These are phyloP conservation scores for Oenanthe oenanthe DNA, from an alignment of 2,113 vertebrate genomes.

Conservation along the genomic window DNA sequence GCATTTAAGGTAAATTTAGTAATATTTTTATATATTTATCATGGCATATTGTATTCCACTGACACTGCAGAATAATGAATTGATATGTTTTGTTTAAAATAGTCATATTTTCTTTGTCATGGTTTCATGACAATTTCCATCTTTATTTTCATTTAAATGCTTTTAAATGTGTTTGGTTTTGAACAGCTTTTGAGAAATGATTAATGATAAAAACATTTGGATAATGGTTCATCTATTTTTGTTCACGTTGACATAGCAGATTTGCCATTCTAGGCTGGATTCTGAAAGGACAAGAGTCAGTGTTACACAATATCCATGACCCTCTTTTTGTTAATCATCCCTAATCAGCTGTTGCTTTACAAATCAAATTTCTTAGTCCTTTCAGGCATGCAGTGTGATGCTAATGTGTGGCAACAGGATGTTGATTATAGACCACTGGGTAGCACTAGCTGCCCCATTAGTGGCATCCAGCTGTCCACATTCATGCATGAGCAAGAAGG, in stretches of 20 bases:
- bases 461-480: conserved; percentile 41
- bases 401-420: conserved; percentile 26
- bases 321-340: conserved; percentile 30
- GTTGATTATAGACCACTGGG: conserved; percentile 33
- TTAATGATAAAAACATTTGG: neutral
- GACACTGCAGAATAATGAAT: neutral
- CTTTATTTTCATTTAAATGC: neutral
- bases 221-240: neutral
- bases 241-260: neutral
- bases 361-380: conserved; percentile 43
- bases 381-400: conserved; percentile 15
- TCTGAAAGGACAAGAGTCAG: neutral
- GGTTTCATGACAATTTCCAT: neutral
- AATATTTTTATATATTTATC: neutral
- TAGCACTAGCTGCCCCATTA: conserved; percentile 13
- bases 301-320: neutral
- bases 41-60: neutral
- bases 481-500: conserved; percentile 9
- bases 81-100: neutral
- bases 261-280: neutral
- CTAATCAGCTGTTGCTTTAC: conserved; percentile 46
- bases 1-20: neutral
- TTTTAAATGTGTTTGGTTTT: neutral
- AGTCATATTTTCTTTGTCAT: neutral
- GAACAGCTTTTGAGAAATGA: neutral